Base-by-base conservation (phyloP, 2,113 vertebrate genomes). In the Dunckerocampus dactyliophorus region DNA sequence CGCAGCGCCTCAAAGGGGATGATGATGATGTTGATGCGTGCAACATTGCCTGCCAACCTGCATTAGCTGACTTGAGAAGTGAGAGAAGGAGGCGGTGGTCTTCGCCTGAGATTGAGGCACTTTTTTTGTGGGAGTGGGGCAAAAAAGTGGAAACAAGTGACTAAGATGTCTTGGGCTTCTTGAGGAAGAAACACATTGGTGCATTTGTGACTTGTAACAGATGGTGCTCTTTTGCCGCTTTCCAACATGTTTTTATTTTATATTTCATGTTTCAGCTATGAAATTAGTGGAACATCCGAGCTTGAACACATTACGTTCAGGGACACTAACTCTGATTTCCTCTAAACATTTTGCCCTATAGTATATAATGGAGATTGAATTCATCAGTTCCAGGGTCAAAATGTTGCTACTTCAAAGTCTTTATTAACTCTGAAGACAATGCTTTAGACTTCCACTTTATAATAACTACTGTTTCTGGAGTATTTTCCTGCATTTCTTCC, bases 1-100 rank as follows among this genome's bases (percentile, higher is more conserved):
- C 15, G 24, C 17, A 8, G 16, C 19, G 48, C 63, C 61, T 81
- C 63, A 75, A 43, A 63, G 68, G 47, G n/a, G 47, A 62, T 21
- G 60, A 64, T 28, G 60, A 64, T 56, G 52, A 56, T 56, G 54
- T 56, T 2, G 28, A 39, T 46, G 65, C 70, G 52, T 16, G 62
- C 48, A 62, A 53, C 48, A 52, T 78, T 48, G 58, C 57, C 72
- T 54, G 39, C 22, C 62, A 43, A 20, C 37, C 20, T 52, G 45
- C n/a, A 15, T 59, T 20, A 17, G 17, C 64, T 8, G 51, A 47
- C 37, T 59, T 34, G 11, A 47, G 69, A 65, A 68, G 14, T 14
- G 53, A 13, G 50, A 17, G 50, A 51, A 51, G 15, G 51, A 16
- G 49, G 53, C 31, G 51, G 51, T 11, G 10, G 52, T 21, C 53